Conservation (phyloP, 2,797 vertebrate genomes). For the Macropus fuliginosus region DNA sequence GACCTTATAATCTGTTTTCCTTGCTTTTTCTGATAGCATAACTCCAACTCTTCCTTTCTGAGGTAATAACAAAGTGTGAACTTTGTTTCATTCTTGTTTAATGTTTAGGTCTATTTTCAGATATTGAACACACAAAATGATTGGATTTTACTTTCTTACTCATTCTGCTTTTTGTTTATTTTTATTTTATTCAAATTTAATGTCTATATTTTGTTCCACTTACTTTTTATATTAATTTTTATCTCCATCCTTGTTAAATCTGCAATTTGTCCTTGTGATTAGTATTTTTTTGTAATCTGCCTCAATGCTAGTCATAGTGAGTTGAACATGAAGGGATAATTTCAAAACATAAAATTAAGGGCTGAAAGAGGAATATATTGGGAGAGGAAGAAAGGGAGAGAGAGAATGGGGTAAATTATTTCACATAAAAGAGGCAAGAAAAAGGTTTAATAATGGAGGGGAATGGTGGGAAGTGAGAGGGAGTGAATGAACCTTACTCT, state of each 20-base stretch:
- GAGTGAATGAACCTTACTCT: too few species aligned
- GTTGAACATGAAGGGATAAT: too few species aligned
- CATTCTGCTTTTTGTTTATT: not conserved
- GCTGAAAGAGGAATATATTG: too few species aligned
- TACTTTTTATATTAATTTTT: not conserved
- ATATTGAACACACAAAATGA: not conserved
- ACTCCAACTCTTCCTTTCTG: not conserved
- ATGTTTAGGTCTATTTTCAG: not conserved
- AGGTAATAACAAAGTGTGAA: not conserved
- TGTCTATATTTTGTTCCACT: not conserved
- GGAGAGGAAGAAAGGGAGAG: too few species aligned
- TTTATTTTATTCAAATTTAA: not conserved
- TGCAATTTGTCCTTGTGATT: not conserved
- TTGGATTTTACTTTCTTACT: not conserved
- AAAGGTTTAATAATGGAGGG: too few species aligned
- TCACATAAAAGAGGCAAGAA: too few species aligned
- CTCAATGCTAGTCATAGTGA: not conserved
- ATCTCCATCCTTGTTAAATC: not conserved
- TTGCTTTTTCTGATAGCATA: not conserved
- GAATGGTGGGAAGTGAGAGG: too few species aligned
- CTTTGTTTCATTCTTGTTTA: not conserved
- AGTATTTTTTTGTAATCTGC: not conserved
- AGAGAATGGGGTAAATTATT: too few species aligned
- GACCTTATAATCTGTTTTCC: not conserved
- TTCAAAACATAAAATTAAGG: too few species aligned